Evolutionary conservation across 1,140 invertebrate species (phyloP).

Genomic region (Copidosoma floridanum): DNA sequence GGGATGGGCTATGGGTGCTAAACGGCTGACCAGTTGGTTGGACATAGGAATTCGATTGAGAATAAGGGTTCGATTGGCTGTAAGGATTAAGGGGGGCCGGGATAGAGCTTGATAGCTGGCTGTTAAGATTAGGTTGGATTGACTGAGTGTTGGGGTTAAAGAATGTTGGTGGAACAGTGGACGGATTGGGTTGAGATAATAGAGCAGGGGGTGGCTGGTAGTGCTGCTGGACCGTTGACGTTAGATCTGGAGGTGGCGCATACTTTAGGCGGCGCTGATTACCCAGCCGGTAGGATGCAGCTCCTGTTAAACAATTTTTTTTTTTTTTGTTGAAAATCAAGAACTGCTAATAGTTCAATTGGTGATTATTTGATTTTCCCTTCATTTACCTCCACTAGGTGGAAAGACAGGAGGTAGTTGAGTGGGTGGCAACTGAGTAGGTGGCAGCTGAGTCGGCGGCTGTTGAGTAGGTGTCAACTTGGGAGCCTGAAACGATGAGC

Average conservation of each 20-base stretch:
- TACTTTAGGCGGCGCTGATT: constrained; percentile 52
- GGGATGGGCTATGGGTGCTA: too few species aligned
- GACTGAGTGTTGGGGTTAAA: constrained; percentile 14
- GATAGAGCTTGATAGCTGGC: too few species aligned
- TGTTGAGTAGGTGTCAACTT: background rate
- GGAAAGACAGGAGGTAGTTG: constrained; percentile 21
- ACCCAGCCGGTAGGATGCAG: constrained; percentile 47
- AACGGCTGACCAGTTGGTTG: too few species aligned
- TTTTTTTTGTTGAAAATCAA: too few species aligned
- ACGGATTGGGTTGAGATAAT: background rate
- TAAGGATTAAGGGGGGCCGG: background rate
- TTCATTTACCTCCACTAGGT: constrained; percentile 35
- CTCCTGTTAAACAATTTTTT: constrained; percentile 30
- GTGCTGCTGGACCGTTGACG: background rate
- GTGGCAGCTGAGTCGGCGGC: background rate
- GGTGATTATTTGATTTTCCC: too few species aligned
- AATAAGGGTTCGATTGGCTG: constrained; percentile 1
- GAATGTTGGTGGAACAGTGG: constrained; percentile 24
- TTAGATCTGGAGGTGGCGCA: constrained; percentile 48
- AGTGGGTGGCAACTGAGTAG: background rate
- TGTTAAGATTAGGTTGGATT: background rate
- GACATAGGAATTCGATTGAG: too few species aligned
- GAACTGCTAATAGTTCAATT: too few species aligned
- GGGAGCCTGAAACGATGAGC: too few species aligned
- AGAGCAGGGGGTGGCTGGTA: constrained; percentile 16